Percentiles rank a stretch among this genome's conserved stretches.
Evolutionary conservation across 1,140 invertebrate genomes (phyloP).

Genomic region (Octopus sinensis): DNA sequence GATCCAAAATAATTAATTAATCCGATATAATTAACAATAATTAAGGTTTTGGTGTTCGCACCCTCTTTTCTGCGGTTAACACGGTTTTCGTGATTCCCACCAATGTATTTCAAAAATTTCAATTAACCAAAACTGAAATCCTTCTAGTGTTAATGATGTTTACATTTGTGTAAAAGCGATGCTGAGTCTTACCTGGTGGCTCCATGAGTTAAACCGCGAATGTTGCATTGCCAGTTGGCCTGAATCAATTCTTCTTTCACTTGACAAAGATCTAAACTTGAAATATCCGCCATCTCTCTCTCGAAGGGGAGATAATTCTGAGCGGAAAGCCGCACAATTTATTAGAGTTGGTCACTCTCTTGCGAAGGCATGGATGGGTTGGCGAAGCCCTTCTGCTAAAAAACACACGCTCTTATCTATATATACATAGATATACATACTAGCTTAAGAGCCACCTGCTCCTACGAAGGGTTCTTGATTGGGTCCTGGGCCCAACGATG

Average conservation of each 20-base stretch:
- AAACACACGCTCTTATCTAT: too few relatives aligned
- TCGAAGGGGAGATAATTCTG: neutral
- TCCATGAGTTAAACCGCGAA: constrained; percentile 69
- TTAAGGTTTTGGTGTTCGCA: neutral
- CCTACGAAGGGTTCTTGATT: too few relatives aligned
- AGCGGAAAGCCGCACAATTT: neutral
- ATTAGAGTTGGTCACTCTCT: too few relatives aligned
- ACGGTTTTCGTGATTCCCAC: neutral
- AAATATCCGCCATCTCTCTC: constrained; percentile 41
- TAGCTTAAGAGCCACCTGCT: too few relatives aligned
- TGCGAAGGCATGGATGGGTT: too few relatives aligned
- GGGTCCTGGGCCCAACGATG: too few relatives aligned
- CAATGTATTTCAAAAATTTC: too few relatives aligned
- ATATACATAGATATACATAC: too few relatives aligned
- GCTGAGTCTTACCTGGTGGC: constrained; percentile 69
- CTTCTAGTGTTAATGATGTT: neutral
- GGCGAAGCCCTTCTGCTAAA: too few relatives aligned
- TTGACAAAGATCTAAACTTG: constrained; percentile 42
- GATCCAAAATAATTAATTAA: neutral
- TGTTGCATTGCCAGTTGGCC: constrained; percentile 69
- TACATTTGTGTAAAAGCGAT: constrained; percentile 9
- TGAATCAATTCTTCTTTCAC: constrained; percentile 67
- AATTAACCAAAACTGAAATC: neutral
- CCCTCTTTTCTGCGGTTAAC: neutral
- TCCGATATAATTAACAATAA: neutral